These are phyloP conservation scores for Carettochelys insculpta DNA, from an alignment of 2,113 vertebrate genomes.

Conservation along the genomic window DNA sequence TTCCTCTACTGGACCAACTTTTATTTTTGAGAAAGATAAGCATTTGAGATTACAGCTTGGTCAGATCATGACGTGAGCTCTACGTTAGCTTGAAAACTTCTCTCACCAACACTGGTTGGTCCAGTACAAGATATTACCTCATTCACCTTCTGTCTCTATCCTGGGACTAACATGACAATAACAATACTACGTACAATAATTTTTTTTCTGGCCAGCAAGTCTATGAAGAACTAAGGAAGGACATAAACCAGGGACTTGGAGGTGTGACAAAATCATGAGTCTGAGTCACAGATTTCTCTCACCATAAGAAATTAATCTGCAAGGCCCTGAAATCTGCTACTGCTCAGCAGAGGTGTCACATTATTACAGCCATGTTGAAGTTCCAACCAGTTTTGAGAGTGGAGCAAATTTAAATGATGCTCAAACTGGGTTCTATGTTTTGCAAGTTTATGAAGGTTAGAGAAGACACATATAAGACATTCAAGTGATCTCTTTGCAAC, in stretches of 20 bases:
- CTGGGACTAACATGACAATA: too few relatives aligned
- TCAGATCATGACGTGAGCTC: not conserved
- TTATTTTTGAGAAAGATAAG: not conserved
- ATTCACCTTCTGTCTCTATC: too few relatives aligned
- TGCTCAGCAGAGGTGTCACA: not conserved
- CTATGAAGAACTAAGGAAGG: not conserved
- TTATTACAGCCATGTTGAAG: not conserved
- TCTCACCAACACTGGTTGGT: not conserved
- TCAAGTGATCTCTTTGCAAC: not conserved
- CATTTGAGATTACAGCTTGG: not conserved
- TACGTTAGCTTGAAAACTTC: not conserved
- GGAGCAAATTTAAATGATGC: not conserved
- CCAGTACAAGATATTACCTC: not conserved
- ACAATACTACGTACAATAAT: too few relatives aligned
- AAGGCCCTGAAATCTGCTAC: not conserved
- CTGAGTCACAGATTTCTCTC: not conserved
- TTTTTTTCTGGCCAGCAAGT: not conserved
- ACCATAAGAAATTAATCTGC: not conserved
- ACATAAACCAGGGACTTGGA: not conserved
- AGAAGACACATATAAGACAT: not conserved
- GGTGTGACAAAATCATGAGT: not conserved
- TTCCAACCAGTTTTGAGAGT: not conserved
- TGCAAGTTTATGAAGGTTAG: not conserved
- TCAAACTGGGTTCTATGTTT: not conserved
- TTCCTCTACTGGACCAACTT: not conserved